phyloP scores from a whole-genome alignment of 37 sponge, comb jelly and placozoan genomes.

The Petrosia ficiformis region DNA sequence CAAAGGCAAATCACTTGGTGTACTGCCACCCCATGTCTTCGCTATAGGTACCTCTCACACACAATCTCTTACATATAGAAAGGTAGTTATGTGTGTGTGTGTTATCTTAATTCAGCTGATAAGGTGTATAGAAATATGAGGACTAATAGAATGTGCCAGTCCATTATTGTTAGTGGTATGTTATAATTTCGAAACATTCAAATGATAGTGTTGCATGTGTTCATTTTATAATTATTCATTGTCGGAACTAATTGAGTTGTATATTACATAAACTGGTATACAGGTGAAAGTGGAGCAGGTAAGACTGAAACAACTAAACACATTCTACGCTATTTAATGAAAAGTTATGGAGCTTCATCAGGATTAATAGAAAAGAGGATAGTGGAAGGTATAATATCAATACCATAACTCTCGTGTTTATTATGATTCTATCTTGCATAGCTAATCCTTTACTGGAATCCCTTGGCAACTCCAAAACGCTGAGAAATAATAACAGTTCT shows the following conservation, averaged over 20 bases:
- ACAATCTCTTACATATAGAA: not conserved
- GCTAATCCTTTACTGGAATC: slow-evolving; percentile 95
- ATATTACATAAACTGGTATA: not conserved
- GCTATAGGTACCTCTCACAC: slow-evolving; percentile 75
- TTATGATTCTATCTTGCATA: slow-evolving; percentile 4
- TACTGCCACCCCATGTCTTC: slow-evolving; percentile 91
- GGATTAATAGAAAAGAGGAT: slow-evolving; percentile 83
- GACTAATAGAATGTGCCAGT: slow-evolving; percentile 64
- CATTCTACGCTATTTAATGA: slow-evolving; percentile 81
- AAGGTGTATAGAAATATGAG: slow-evolving; percentile 95
- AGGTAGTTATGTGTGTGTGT: too few species aligned
- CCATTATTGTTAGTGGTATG: slow-evolving; percentile 94
- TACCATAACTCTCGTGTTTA: not conserved
- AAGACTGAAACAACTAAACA: slow-evolving; percentile 95
- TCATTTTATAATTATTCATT: not conserved
- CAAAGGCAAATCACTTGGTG: slow-evolving; percentile 89
- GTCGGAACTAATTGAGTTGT: not conserved
- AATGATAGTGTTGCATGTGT: not conserved
- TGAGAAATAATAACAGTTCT: slow-evolving; percentile 89
- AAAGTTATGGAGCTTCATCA: slow-evolving; percentile 71
- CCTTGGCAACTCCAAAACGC: slow-evolving; percentile 95
- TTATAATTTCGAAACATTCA: too few species aligned
- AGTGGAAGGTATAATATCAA: slow-evolving; percentile 85
- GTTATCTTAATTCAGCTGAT: slow-evolving; percentile 65
- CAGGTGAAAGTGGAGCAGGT: slow-evolving; percentile 95